Percentiles rank a stretch among this genome's conserved stretches.
Evolutionary conservation across 1,140 invertebrate genomes (phyloP).

Genomic region (Caenorhabditis brenneri): DNA sequence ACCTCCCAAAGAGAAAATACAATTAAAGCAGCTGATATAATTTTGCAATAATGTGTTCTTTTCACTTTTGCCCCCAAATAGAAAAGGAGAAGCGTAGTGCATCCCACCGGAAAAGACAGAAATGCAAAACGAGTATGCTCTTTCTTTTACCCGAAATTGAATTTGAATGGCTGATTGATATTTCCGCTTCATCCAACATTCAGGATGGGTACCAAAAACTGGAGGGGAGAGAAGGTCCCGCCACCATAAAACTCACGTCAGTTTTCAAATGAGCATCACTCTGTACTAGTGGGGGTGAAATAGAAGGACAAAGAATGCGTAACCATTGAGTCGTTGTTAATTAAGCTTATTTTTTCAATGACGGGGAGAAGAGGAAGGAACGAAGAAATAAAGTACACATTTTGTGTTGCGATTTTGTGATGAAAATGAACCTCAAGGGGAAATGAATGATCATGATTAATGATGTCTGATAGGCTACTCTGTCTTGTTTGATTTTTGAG

Average conservation of each 20-base stretch:
- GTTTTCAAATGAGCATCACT: too few species aligned
- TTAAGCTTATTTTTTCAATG: background rate
- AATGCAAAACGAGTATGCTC: background rate
- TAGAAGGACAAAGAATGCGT: background rate
- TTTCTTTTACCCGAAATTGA: background rate
- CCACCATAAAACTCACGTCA: background rate
- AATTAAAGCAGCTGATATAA: too few species aligned
- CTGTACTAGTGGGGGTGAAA: background rate
- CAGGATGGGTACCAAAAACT: background rate
- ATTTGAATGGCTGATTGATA: constrained; percentile 30
- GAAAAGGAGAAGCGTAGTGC: background rate
- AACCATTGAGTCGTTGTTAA: background rate
- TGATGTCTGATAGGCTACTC: too few species aligned
- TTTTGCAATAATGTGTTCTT: background rate
- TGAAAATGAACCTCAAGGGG: too few species aligned
- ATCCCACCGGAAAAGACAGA: background rate
- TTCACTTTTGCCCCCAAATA: background rate
- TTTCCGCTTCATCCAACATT: constrained; percentile 30
- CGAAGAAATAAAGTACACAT: background rate
- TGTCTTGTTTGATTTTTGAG: too few species aligned
- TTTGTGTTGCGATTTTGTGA: too few species aligned
- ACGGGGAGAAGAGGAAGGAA: background rate
- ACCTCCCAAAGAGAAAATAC: background rate
- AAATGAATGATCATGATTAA: too few species aligned
- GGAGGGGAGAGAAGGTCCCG: background rate